Percentiles rank a stretch among this genome's conserved stretches.
These are phyloP conservation scores for Dipodomys stephensi DNA, from an alignment of 2,113 vertebrate species.

Conservation along the genomic window DNA sequence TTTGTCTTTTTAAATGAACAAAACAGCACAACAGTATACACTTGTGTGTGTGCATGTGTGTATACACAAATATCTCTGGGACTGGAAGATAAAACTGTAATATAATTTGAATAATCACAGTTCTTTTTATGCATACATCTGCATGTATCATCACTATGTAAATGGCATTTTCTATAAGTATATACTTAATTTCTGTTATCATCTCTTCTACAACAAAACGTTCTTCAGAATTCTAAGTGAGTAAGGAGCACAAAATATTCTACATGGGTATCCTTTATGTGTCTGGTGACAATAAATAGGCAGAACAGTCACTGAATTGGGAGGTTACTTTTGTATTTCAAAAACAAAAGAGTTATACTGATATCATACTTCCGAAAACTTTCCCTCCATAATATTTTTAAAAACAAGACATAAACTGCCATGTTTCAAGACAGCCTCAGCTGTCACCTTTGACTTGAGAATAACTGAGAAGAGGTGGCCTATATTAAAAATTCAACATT, in stretches of 20 bases:
- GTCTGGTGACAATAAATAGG: conserved; percentile 35
- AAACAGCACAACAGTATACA: not conserved
- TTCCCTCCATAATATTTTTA: not conserved
- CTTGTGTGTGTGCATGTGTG: not conserved
- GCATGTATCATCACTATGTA: conserved; percentile 50
- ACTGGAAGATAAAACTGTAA: conserved; percentile 37
- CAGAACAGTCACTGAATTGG: not conserved
- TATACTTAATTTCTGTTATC: conserved; percentile 50
- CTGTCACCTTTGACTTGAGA: conserved; percentile 52
- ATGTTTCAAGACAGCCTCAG: conserved; percentile 36
- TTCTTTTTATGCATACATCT: conserved; percentile 53
- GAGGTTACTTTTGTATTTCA: conserved; percentile 26
- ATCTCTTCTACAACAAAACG: conserved; percentile 49
- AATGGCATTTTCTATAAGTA: conserved; percentile 38
- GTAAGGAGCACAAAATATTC: conserved; percentile 19
- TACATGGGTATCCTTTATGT: not conserved
- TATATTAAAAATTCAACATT: conserved; percentile 48
- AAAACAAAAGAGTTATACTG: not conserved
- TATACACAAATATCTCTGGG: not conserved
- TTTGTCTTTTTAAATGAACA: conserved; percentile 51
- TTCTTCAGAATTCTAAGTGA: conserved; percentile 58
- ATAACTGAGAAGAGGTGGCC: not conserved
- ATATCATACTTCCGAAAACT: not conserved
- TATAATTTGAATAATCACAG: conserved; percentile 46
- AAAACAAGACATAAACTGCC: conserved; percentile 37